Evolutionary conservation across 2,888 invertebrate genomes (phyloP), one percentile per base, ranked within the genome.

Genomic region (Neoitamus cyanurus): DNA sequence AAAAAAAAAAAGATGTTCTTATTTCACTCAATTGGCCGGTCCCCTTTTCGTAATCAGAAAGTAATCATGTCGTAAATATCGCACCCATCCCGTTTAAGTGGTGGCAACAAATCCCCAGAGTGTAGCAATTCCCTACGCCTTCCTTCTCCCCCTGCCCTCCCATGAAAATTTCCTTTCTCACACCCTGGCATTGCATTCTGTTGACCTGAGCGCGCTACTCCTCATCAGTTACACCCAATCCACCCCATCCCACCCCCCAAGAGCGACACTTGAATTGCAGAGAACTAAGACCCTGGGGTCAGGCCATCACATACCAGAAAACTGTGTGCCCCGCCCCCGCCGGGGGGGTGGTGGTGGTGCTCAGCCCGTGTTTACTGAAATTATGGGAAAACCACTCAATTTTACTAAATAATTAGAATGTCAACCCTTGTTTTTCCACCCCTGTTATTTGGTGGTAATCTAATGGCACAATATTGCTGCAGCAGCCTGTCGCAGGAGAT

Each of bases 321-420:
- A 58, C 6, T 2, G 9, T 15, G 25, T 15, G 3, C 20, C 11
- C 13, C 4, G 37, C 37, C 2, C 1, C 28, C 25, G 68, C 11
- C 68, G 20, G n/a, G n/a, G n/a, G n/a, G n/a, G n/a, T n/a, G n/a
- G 48, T 15, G 48, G 48, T 48, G n/a, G 30, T 70, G 28, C 7
- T 13, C 1, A 13, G 28, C 78, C 7, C 11, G 13, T 37, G 36
- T 70, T 78, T 84, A 69, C 78, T 78, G n/a, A 46, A 70, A 84
- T 78, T 70, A 70, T 70, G 73, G 73, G 82, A 37, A 80, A 84
- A 84, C 84, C 84, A 84, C 84, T 84, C 84, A 84, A 84, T 84
- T 84, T 84, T 82, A 84, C 82, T 84, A 84, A 84, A 84, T 84
- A 84, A 84, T 84, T 84, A 84, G 82, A 84, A 72, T 82, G 82